Evolutionary conservation across 2,888 invertebrate species (phyloP), one percentile per base, ranked within the genome.

Genomic region (Euzophera pinguis): DNA sequence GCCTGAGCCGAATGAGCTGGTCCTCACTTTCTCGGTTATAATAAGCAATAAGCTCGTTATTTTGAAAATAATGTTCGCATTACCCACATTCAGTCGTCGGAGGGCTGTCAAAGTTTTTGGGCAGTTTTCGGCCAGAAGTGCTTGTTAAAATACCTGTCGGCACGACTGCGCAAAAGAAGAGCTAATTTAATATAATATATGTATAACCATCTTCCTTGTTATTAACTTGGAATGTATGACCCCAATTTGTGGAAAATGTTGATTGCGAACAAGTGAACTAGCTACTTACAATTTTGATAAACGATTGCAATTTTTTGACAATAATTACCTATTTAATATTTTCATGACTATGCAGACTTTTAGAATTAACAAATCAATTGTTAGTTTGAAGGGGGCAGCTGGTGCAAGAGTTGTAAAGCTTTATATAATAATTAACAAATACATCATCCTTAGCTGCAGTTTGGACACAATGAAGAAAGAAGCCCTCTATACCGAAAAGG

Each of bases 101-200:
- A 64, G 62, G 60, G 64, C 62, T 67, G 67, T 65, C 65, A 62
- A 67, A 67, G 22, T 72, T 78, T 84, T 82, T 73, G 65, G 65
- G 58, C 55, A 55, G 59, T 65, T 66, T 73, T 66, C 63, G 63
- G 66, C 72, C 63, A 62, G 68, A 71, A 65, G 57, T 57, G 73
- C 85, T 88, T 80, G 81, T 88, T 87, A 88, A 88, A 84, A 87
- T 85, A 74, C 81, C 84, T 59, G 64, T 64, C 73, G 67, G 69
- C 65, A 55, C 64, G 69, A 64, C 66, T 63, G 78, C 71, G 75
- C 70, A 73, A 81, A 72, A 77, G 77, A 78, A 71, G 71, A 74
- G 75, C 74, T 78, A 77, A 79, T 84, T 79, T 78, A 75, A 79
- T 77, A 78, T 77, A 78, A 16, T 16, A 73, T 71, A 76, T 79